Percentiles rank a stretch among this genome's conserved stretches.
Evolutionary conservation across 2,797 vertebrate species (phyloP).

Genomic region (Anableps anableps): DNA sequence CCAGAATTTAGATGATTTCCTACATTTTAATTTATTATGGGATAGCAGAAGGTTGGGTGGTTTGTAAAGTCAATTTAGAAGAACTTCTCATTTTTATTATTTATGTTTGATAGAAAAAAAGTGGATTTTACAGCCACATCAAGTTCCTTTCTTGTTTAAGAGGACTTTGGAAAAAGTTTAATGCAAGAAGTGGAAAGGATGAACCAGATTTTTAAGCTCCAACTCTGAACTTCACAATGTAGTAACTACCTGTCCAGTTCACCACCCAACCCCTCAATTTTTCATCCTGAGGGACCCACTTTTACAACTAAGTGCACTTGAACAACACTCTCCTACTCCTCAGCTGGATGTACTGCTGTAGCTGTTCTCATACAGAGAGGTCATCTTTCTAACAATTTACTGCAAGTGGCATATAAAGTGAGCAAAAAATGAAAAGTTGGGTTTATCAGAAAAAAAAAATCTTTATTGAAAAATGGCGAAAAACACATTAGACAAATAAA

Average conservation of each 20-base stretch:
- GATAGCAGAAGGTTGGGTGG: not conserved
- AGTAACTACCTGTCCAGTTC: conserved; percentile 8
- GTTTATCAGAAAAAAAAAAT: conserved; percentile 2
- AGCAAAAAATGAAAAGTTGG: conserved; percentile 1
- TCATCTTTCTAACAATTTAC: conserved; percentile 13
- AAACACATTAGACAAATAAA: not conserved
- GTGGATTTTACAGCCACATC: not conserved
- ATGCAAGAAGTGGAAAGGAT: not conserved
- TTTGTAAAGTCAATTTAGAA: not conserved
- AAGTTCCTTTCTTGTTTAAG: not conserved
- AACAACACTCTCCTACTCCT: conserved; percentile 13
- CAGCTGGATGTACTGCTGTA: not conserved
- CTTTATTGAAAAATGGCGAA: not conserved
- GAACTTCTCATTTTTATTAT: not conserved
- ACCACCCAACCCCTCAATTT: not conserved
- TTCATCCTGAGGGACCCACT: not conserved
- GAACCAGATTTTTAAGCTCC: not conserved
- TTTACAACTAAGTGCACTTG: conserved; percentile 23
- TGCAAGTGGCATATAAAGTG: not conserved
- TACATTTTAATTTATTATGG: too few species aligned
- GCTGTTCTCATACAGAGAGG: not conserved
- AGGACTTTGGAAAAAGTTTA: not conserved
- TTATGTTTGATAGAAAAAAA: not conserved
- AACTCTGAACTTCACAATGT: conserved; percentile 1
- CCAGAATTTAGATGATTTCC: too few species aligned